phyloP scores from a whole-genome alignment of 2,113 vertebrate genomes.

The Lutjanus erythropterus region DNA sequence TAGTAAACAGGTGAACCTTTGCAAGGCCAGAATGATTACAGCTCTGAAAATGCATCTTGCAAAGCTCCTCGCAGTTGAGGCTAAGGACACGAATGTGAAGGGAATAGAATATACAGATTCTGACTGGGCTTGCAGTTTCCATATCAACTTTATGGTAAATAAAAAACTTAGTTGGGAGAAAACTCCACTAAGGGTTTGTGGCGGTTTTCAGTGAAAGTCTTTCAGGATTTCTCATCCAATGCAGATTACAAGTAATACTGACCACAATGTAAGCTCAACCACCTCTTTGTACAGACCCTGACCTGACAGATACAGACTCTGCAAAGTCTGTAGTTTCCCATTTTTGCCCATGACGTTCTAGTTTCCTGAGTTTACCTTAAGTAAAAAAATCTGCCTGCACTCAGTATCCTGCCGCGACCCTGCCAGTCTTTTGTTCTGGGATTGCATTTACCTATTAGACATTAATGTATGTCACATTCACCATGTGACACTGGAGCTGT shows the following conservation, averaged over 20 bases:
- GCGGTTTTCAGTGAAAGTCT: background rate
- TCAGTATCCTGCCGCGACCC: background rate
- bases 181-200: background rate
- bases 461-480: background rate
- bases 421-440: background rate
- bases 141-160: background rate
- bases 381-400: slow-evolving; percentile 6
- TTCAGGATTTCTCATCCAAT: slow-evolving; percentile 1
- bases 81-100: background rate
- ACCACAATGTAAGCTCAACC: background rate
- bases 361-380: slow-evolving; percentile 32
- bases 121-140: background rate
- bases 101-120: background rate
- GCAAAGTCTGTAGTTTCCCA: slow-evolving; percentile 10
- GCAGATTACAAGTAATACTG: background rate
- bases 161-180: background rate
- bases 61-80: background rate
- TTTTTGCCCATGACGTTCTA: slow-evolving; percentile 26
- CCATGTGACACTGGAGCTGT: background rate
- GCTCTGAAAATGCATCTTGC: background rate
- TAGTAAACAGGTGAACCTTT: background rate
- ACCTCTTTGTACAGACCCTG: background rate
- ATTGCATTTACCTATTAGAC: background rate
- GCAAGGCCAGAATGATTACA: background rate
- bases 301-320: slow-evolving; percentile 8